phyloP scores from a whole-genome alignment of 1,140 invertebrate species.

The Pachypsylla venusta region DNA sequence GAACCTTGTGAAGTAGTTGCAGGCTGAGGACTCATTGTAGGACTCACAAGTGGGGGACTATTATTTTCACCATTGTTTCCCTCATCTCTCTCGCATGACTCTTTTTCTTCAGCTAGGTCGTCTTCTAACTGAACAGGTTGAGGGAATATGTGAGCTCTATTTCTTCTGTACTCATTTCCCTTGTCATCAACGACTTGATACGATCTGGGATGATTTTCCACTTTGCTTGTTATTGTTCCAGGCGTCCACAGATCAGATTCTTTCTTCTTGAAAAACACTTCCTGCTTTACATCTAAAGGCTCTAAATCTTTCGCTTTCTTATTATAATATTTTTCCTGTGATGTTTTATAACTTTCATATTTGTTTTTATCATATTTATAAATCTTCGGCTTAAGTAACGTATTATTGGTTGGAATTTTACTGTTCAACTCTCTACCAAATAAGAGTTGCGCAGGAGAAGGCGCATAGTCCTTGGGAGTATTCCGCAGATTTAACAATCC shows the following conservation, averaged over 20 bases:
- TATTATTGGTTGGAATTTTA: background rate
- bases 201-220: background rate
- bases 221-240: background rate
- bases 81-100: no score
- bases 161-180: slow-evolving; percentile 3
- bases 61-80: no score
- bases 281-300: background rate
- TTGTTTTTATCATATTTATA: slow-evolving; percentile 6
- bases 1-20: no score
- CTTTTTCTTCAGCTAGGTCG: no score
- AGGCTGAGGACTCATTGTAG: no score
- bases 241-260: background rate
- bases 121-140: no score
- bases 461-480: background rate
- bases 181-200: background rate
- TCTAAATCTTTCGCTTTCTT: slow-evolving; percentile 2
- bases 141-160: background rate
- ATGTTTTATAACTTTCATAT: background rate
- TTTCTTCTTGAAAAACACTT: slow-evolving; percentile 8
- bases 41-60: no score
- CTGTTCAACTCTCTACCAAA: background rate
- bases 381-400: background rate
- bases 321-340: background rate
- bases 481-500: background rate
- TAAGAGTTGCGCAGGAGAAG: background rate